Evolutionary conservation across 2,888 invertebrate genomes (phyloP).

Genomic region (Oligia fasciuncula): DNA sequence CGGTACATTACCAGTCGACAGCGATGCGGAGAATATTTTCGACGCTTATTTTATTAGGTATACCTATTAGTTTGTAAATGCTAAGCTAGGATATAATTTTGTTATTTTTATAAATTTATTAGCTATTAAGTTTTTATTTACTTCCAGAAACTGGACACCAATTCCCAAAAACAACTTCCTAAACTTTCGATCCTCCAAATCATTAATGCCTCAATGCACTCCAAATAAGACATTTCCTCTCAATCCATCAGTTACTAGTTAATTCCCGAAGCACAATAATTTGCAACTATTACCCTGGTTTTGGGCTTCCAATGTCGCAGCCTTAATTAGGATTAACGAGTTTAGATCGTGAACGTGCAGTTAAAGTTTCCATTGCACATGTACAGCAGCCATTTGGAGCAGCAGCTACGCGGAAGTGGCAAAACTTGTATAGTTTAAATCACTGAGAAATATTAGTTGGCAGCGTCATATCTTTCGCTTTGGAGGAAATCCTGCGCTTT

Average conservation of each 20-base stretch:
- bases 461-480: conserved; percentile 34
- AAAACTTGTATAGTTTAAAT: conserved; percentile 56
- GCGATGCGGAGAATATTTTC: too few relatives aligned
- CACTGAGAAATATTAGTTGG: conserved; percentile 57
- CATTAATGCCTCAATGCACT: background rate
- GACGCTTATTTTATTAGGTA: too few relatives aligned
- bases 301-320: conserved; percentile 30
- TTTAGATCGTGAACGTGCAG: conserved; percentile 54
- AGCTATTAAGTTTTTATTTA: background rate
- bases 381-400: conserved; percentile 58
- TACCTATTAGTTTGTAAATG: too few relatives aligned
- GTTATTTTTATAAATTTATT: too few relatives aligned
- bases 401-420: conserved; percentile 49
- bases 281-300: conserved; percentile 37
- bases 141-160: background rate
- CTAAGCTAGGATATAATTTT: too few relatives aligned
- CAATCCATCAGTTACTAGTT: conserved; percentile 6
- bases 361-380: conserved; percentile 59
- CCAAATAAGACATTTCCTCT: conserved; percentile 5
- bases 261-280: conserved; percentile 33
- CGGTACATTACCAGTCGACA: too few relatives aligned
- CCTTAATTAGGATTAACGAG: conserved; percentile 61
- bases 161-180: background rate
- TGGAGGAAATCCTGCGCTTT: conserved; percentile 46
- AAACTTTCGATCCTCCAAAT: background rate